Conservation (phyloP, 2,113 vertebrate genomes). For the Amazona guildingii region DNA sequence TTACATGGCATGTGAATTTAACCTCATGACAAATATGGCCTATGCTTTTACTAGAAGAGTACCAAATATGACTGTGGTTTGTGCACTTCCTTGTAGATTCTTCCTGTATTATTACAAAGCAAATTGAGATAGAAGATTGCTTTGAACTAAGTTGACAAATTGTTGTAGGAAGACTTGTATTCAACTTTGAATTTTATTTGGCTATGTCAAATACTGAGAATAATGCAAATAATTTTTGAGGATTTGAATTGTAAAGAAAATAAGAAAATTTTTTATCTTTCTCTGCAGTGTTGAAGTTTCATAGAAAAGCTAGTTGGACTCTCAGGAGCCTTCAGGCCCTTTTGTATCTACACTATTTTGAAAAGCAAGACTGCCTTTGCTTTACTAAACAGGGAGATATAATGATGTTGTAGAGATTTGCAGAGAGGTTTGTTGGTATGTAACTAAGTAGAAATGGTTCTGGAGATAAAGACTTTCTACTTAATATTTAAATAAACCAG, state of each 20-base stretch:
- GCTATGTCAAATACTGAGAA: not conserved
- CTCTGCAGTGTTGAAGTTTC: not conserved
- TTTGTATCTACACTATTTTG: not conserved
- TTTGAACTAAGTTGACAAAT: not conserved
- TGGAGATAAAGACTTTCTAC: not conserved
- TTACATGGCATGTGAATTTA: not conserved
- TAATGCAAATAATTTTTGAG: not conserved
- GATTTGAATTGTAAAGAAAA: not conserved
- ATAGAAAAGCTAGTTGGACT: not conserved
- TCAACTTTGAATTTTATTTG: not conserved
- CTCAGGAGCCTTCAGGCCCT: not conserved
- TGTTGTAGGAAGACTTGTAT: not conserved
- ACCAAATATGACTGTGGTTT: not conserved
- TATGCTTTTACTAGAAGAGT: not conserved
- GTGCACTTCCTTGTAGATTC: not conserved
- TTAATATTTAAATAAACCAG: not conserved
- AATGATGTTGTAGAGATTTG: not conserved
- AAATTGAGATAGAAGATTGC: not conserved
- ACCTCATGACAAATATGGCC: not conserved
- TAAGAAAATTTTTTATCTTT: not conserved
- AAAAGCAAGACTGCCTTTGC: not conserved
- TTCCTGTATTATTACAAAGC: not conserved
- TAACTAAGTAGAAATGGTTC: not conserved
- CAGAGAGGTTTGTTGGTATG: not conserved
- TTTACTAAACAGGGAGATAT: not conserved